Conservation (phyloP, 1,140 invertebrate species). For the Atta colombica region DNA sequence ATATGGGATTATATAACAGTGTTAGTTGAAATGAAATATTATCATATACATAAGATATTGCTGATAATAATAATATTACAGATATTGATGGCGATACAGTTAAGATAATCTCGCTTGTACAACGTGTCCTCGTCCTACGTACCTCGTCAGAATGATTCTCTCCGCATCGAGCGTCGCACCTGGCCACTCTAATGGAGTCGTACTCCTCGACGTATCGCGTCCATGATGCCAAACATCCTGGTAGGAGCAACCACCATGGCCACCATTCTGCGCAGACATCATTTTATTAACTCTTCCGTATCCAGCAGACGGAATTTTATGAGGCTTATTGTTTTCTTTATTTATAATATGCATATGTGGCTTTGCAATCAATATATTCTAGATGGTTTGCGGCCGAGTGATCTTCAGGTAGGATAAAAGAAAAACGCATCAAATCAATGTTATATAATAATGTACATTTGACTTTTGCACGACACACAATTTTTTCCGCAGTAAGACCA, state of each 20-base stretch:
- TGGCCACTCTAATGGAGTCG: conserved; percentile 77
- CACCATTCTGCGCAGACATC: conserved; percentile 72
- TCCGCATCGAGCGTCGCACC: conserved; percentile 78
- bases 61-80: conserved; percentile 8
- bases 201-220: conserved; percentile 78
- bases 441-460: not conserved
- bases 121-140: conserved; percentile 46
- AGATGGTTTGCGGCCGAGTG: not conserved
- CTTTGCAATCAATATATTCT: not conserved
- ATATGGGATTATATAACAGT: not conserved
- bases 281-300: conserved; percentile 24
- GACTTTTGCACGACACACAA: not conserved
- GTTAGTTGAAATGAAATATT: not conserved
- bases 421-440: not conserved
- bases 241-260: conserved; percentile 77
- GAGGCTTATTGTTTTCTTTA: not conserved
- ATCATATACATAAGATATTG: not conserved
- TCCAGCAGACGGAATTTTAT: not conserved
- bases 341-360: not conserved
- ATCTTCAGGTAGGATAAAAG: not conserved
- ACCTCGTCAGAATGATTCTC: conserved; percentile 73
- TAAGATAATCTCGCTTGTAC: conserved; percentile 19
- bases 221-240: conserved; percentile 76
- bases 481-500: no score
- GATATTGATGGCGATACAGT: not conserved